Evolutionary conservation across 2,888 invertebrate genomes (phyloP).

Genomic region (Drosophila atripex): DNA sequence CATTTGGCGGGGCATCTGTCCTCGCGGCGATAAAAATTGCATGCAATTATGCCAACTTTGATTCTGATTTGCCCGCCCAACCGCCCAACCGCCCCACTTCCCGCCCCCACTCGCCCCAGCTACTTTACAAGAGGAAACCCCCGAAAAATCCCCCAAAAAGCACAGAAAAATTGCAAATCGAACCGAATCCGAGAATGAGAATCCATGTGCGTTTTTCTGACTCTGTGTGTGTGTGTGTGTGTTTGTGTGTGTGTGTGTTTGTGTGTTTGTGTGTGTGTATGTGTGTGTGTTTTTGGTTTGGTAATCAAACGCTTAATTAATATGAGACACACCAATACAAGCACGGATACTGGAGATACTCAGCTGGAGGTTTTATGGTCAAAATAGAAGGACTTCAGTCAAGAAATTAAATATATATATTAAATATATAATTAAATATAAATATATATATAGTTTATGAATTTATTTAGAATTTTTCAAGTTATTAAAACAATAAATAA

Average conservation of each 20-base stretch:
- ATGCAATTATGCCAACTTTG: constrained; percentile 60
- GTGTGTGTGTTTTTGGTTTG: constrained; percentile 29
- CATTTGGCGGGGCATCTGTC: constrained; percentile 31
- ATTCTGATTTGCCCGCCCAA: not conserved
- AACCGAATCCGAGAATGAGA: constrained; percentile 27
- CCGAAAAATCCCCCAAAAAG: constrained; percentile 27
- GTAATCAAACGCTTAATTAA: constrained; percentile 76
- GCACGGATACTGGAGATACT: constrained; percentile 3
- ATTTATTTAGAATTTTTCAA: too few relatives aligned
- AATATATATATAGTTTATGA: too few relatives aligned
- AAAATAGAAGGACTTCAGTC: not conserved
- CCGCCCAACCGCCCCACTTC: not conserved
- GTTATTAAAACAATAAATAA: too few relatives aligned
- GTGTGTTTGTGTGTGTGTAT: too few relatives aligned
- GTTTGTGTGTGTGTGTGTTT: too few relatives aligned
- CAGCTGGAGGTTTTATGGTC: not conserved
- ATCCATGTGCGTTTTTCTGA: not conserved
- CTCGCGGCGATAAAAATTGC: constrained; percentile 61
- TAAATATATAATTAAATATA: too few relatives aligned
- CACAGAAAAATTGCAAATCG: constrained; percentile 27
- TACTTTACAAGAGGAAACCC: constrained; percentile 17
- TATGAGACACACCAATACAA: constrained; percentile 68
- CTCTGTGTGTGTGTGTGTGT: not conserved
- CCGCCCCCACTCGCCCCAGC: not conserved
- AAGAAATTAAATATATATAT: too few relatives aligned